A percentile compares a stretch with the other conserved stretches of the same genome.
Evolutionary conservation across 2,113 vertebrate species (phyloP).

Genomic region (Ceratotherium simum): DNA sequence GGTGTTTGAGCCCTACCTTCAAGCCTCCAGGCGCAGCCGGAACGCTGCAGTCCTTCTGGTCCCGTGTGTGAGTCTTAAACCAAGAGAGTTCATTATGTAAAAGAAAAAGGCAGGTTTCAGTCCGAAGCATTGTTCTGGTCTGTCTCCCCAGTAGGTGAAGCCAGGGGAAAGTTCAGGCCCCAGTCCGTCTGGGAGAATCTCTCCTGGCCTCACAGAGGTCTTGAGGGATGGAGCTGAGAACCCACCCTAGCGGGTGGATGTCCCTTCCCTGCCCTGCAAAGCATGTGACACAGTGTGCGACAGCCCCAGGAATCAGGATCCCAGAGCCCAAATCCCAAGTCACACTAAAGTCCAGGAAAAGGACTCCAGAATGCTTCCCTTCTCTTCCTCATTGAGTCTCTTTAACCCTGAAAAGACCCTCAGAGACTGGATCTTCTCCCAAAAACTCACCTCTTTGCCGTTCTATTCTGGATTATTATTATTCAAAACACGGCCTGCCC

Average conservation of each 20-base stretch:
- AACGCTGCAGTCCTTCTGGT: not conserved
- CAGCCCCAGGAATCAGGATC: too few relatives aligned
- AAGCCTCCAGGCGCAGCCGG: not conserved
- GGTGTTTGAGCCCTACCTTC: not conserved
- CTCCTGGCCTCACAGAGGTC: not conserved
- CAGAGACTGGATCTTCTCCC: constrained; percentile 52
- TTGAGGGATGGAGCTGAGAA: not conserved
- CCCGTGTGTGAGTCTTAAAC: not conserved
- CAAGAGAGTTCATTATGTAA: not conserved
- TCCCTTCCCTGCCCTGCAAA: not conserved
- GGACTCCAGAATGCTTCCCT: not conserved
- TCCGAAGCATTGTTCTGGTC: not conserved
- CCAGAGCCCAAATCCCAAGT: not conserved
- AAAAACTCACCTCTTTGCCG: not conserved
- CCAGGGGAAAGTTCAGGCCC: not conserved
- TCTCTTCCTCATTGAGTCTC: constrained; percentile 66
- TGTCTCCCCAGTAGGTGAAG: not conserved
- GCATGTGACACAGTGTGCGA: not conserved
- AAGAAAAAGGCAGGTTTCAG: not conserved
- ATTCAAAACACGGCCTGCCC: constrained; percentile 22
- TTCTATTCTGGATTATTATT: constrained; percentile 32
- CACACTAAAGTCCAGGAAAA: not conserved
- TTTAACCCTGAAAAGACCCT: constrained; percentile 66
- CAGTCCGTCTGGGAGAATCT: not conserved
- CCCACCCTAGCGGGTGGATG: accelerated